Evolutionary conservation across 2,113 vertebrate genomes (phyloP), one percentile per base, ranked within the genome.

Genomic region (Hypocryptadius cinnamomeus): DNA sequence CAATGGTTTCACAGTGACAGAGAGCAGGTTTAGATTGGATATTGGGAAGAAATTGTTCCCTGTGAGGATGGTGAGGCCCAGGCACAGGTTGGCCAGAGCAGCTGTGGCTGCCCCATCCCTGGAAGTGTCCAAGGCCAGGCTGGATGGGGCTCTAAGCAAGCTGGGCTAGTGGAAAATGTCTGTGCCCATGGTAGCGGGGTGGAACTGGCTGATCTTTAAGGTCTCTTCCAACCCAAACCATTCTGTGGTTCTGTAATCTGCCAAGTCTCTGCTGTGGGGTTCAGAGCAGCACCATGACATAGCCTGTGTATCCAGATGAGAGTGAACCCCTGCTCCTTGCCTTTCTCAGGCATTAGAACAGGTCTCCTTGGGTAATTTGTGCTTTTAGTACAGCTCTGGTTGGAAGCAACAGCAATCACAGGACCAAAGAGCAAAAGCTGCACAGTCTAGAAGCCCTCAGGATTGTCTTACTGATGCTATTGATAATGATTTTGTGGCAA

Each of bases 61-160:
- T 59, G 11, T 68, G 44, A 33, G 44, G 31, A 37, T 76, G 35
- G 0, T 2, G 25, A 51, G 44, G 31, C 14, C 35, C 17, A 59
- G 51, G 44, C 42, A 76, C 35, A 66, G 28, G n/a, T 7, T 84
- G 0, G 15, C 28, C 59, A 40, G 50, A 65, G 59, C 1, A 56
- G 50, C 23, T 85, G 69, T 39, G 69, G 28, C 21, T 76, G 61
- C 13, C 11, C 37, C 22, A 68, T 22, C 37, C 14, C 33, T 85
- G 33, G 37, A 0, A 85, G 11, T 37, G 53, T 10, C 0, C 22
- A 0, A 60, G 31, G 12, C 37, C 37, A 68, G 22, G 22, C 0
- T 68, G 72, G 53, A 53, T 20, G 39, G 14, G 39, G 63, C 22
- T 51, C 33, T 15, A 54, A 69, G 54, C 27, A 69, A 3, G 3